Conservation (phyloP, 2,888 invertebrate species). For the Esperia sulphurella region DNA sequence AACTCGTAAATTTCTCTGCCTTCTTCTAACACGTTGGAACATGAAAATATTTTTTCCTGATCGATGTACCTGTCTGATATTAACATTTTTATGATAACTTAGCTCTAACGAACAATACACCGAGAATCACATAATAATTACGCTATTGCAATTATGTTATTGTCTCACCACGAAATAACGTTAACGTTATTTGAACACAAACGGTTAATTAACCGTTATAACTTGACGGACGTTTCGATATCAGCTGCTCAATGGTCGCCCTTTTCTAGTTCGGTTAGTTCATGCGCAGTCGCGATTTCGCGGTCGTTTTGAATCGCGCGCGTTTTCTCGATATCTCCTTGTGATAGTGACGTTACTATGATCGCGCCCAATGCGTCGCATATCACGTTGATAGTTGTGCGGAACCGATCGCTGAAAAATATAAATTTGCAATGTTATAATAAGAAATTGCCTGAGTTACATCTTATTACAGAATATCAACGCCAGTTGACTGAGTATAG, state of each 20-base stretch:
- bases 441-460: no score
- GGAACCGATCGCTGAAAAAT: constrained; percentile 87
- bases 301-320: constrained; percentile 60
- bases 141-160: constrained; percentile 13
- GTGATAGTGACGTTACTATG: constrained; percentile 91
- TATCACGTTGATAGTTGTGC: constrained; percentile 95
- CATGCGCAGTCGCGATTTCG: constrained; percentile 79
- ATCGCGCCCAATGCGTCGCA: constrained; percentile 97
- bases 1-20: no score
- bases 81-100: neutral
- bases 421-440: no score
- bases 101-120: no score
- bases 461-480: no score
- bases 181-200: constrained; percentile 41
- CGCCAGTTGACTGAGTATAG: no score
- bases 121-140: neutral
- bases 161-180: constrained; percentile 38
- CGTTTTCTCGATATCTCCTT: constrained; percentile 80
- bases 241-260: constrained; percentile 54
- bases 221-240: constrained; percentile 7
- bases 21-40: no score
- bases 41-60: no score
- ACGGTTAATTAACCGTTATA: constrained; percentile 26
- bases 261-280: constrained; percentile 82
- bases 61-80: neutral